phyloP scores from a whole-genome alignment of 2,888 invertebrate genomes.

The Calameuta filiformis region DNA sequence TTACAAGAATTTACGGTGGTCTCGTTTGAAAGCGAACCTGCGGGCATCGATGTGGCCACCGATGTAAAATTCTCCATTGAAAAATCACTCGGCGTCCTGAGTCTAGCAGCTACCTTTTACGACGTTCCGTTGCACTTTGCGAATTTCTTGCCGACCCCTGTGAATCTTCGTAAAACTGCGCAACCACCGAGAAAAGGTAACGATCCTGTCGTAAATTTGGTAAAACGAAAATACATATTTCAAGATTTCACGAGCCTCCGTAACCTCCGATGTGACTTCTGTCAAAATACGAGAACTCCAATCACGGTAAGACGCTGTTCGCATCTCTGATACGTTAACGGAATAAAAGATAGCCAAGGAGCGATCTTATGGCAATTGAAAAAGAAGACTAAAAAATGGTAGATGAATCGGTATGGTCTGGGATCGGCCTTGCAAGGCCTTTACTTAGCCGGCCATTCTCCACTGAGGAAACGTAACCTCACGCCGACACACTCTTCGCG shows the following conservation, averaged over 20 bases:
- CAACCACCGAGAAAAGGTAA: slow-evolving; percentile 32
- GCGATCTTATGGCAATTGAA: neutral
- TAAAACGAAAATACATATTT: neutral
- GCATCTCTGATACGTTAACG: neutral
- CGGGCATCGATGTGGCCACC: slow-evolving; percentile 46
- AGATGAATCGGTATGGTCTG: slow-evolving; percentile 11
- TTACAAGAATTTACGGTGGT: slow-evolving; percentile 52
- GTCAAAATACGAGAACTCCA: neutral
- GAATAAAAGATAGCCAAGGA: neutral
- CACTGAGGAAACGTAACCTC: slow-evolving; percentile 9
- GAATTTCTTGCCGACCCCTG: slow-evolving; percentile 34
- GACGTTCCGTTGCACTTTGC: slow-evolving; percentile 40
- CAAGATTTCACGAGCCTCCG: slow-evolving; percentile 6
- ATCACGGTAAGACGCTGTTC: too few species aligned
- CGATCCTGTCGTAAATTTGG: slow-evolving; percentile 33
- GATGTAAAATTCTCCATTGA: slow-evolving; percentile 13
- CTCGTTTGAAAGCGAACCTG: slow-evolving; percentile 39
- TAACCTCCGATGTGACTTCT: neutral
- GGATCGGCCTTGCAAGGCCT: slow-evolving; percentile 57
- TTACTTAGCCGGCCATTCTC: slow-evolving; percentile 32
- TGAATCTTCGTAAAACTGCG: slow-evolving; percentile 26
- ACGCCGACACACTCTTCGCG: neutral
- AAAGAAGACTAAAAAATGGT: slow-evolving; percentile 30
- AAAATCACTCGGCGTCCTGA: neutral
- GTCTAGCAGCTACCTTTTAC: slow-evolving; percentile 25